Percentiles rank a stretch among this genome's conserved stretches.
Evolutionary conservation across 1,140 invertebrate genomes (phyloP).

Genomic region (Heliconius melpomene): DNA sequence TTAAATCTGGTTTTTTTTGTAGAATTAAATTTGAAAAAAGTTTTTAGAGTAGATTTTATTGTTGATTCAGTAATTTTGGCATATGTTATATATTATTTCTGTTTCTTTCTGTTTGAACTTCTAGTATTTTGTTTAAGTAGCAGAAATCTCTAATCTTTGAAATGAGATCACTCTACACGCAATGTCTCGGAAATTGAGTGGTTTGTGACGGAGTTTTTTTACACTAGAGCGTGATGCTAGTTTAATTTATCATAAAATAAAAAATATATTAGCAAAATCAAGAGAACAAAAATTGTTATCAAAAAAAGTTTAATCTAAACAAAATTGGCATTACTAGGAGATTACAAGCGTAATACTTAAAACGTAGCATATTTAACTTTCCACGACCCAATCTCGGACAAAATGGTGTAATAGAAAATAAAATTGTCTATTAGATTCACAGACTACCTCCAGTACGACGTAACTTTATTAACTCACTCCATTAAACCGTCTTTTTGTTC

Average conservation of each 20-base stretch:
- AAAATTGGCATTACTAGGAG: background rate
- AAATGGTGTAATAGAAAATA: constrained; percentile 27
- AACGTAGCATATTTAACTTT: constrained; percentile 14
- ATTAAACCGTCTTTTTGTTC: constrained; percentile 41
- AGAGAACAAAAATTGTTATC: background rate
- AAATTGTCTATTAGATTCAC: constrained; percentile 36
- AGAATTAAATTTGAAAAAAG: background rate
- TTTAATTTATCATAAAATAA: background rate
- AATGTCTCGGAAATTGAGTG: no score
- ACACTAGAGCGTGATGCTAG: background rate
- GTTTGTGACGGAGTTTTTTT: no score
- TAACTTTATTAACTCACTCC: constrained; percentile 47
- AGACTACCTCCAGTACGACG: constrained; percentile 26
- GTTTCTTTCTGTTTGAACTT: background rate
- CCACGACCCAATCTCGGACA: constrained; percentile 24
- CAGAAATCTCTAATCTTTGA: no score
- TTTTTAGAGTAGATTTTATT: no score
- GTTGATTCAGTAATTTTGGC: no score
- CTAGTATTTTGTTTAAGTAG: no score
- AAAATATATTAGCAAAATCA: background rate
- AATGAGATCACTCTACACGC: no score
- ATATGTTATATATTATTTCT: background rate
- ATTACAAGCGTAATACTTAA: constrained; percentile 2
- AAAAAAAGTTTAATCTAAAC: background rate
- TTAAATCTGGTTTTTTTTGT: background rate